Evolutionary conservation across 2,797 vertebrate genomes (phyloP), one percentile per base, ranked within the genome.

Genomic region (Phrynocephalus forsythii): DNA sequence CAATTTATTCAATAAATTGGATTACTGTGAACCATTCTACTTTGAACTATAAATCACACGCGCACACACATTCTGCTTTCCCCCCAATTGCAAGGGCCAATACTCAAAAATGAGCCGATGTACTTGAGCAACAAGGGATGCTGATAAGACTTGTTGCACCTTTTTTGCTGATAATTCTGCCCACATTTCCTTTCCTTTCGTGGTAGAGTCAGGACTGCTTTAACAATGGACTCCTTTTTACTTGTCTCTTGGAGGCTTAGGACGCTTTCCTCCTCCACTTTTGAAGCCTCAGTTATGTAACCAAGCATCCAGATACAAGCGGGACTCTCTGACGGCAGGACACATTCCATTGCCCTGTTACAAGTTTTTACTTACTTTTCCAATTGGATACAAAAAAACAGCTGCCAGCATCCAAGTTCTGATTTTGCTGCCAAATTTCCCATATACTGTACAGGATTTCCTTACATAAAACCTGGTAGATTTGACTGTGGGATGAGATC

Each of bases 181-280:
- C 79, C 79, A 52, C 73, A 68, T 44, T 69, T 89, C 78, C 78
- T 79, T 80, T 68, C 68, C 63, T 90, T 91, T 91, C 87, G 80
- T 67, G 77, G 78, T 82, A 76, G 44, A 69, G 71, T 69, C 85
- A 30, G 60, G 82, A 24, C 56, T 85, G 91, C 88, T 84, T 79
- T 91, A 84, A 91, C 86, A 91, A 92, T 81, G 44, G 88, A 92
- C 78, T 79, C 86, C 82, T 84, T 93, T 92, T 82, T 86, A 88
- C 38, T 90, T 85, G 67, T 60, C 78, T 84, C 77, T 91, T 79
- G 20, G 33, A 26, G 91, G 48, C 85, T 92, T 22, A 67, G 87
- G 79, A 83, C 72, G 66, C 15, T 88, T 56, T 78, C 60, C 48
- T 38, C 22, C 6, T 86, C 88, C 91, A 82, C 83, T 66, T 92